A percentile compares a stretch with the other conserved stretches of the same genome.
Evolutionary conservation across 2,113 vertebrate species (phyloP).

Genomic region (Rhabdornis inornatus): DNA sequence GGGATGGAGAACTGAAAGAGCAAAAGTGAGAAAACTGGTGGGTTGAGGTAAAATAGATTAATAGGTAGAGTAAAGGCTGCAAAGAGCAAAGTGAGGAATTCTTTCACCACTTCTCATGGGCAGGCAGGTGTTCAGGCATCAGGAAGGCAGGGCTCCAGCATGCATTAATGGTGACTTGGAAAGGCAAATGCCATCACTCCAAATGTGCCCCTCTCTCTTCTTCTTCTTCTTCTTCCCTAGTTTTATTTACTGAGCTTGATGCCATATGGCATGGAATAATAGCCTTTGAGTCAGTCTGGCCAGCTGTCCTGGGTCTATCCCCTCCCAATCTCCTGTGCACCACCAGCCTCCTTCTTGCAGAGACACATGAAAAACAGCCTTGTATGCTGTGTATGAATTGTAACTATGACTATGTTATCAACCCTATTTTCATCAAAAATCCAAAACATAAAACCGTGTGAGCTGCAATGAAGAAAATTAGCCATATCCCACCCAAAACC

Average conservation of each 20-base stretch:
- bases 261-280: not conserved
- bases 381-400: not conserved
- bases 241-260: not conserved
- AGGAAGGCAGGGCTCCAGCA: fast-evolving
- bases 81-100: not conserved
- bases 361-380: not conserved
- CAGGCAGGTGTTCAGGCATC: not conserved
- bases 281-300: not conserved
- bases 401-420: not conserved
- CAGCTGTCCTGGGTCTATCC: not conserved
- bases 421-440: not conserved
- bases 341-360: fast-evolving
- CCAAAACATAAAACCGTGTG: fast-evolving
- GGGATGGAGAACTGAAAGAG: not conserved
- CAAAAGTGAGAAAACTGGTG: not conserved
- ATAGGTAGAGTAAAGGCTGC: not conserved
- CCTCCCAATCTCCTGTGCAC: fast-evolving
- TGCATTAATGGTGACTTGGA: fast-evolving
- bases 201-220: no score
- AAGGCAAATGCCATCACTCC: fast-evolving
- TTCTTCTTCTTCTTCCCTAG: not conserved
- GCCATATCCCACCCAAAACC: not conserved
- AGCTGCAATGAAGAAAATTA: not conserved
- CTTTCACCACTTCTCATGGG: not conserved
- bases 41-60: not conserved